Evolutionary conservation across 2,797 vertebrate genomes (phyloP), one percentile per base, ranked within the genome.

Genomic region (Remorina albescens): DNA sequence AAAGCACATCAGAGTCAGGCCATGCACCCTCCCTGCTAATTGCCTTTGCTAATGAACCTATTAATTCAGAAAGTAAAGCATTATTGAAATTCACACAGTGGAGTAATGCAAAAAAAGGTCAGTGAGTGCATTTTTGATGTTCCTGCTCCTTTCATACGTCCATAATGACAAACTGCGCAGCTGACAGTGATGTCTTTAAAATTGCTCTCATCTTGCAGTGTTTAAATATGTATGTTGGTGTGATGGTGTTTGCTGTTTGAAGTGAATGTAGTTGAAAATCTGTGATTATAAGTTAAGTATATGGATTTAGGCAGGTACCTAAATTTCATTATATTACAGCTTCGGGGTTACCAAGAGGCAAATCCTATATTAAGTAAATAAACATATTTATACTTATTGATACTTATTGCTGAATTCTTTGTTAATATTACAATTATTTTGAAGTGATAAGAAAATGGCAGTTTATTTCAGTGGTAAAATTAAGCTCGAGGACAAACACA

Each of bases 61-160:
- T 93, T 93, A 90, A 90, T 92, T 92, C 90, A 89, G 84, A 76
- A 59, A 81, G 65, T 62, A 51, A 46, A 41, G 64, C 41, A 57
- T 85, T 81, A 91, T 89, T 80, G 69, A 87, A 84, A 88, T 67
- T 71, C 63, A 81, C 85, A 83, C 46, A 66, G 71, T 69, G 30
- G 67, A 79, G 78, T 78, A 81, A 91, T 84, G 83, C 41, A 80
- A 69, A 67, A 64, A 75, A 85, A 74, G 83, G 75, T 81, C 80
- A 78, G 28, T 2, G 69, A 25, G 57, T 78, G 62, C 67, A 78
- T 75, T 84, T 84, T 76, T 86, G 42, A 89, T 80, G 78, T 63
- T 61, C 50, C 23, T 39, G 37, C 41, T 68, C 26, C 69, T 80
- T 74, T 77, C 30, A 82, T 75, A 80, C 46, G 32, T 66, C 70